Evolutionary conservation across 2,797 vertebrate species (phyloP), one percentile per base, ranked within the genome.

Genomic region (Pogonophryne albipinna): DNA sequence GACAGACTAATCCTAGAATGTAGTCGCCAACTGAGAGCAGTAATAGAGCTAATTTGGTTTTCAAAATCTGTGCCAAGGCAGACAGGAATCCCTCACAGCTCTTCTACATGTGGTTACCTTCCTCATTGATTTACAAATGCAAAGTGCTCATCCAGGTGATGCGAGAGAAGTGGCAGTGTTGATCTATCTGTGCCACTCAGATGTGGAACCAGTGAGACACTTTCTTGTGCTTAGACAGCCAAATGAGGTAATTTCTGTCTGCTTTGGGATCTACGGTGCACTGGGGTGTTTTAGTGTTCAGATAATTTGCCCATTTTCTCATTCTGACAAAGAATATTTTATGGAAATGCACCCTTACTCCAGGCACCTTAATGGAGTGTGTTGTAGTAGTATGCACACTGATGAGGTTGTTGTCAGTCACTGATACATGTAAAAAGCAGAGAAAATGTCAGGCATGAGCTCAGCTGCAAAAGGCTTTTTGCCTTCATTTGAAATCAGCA

Each of bases 101-200:
- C 86, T 85, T 85, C 78, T 84, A 75, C 81, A 71, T 77, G 74
- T 82, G 80, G 84, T 90, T 96, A 96, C 87, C 80, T 84, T 96
- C 94, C 89, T 97, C 97, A 97, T 96, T 98, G 95, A 98, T 98
- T 97, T 97, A 96, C 97, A 98, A 97, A 98, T 98, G 93, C 85
- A 92, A 93, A 93, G 92, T 97, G 96, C 96, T 95, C 93, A 92
- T 94, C 94, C 94, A 97, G 97, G 96, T 97, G 96, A 97, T 96
- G 94, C 89, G 93, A 92, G 95, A 95, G 90, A 92, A 90, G 91
- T 88, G 91, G 92, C 91, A 87, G 91, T 86, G 84, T 85, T 91
- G 94, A 94, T 93, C 89, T 93, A 86, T 87, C 89, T 70, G 79
- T 93, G 94, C 92, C 94, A 95, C 93, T 96, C 94, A 94, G 91